Percentiles rank a stretch among this genome's conserved stretches.
phyloP scores from a whole-genome alignment of 2,888 invertebrate genomes.

The Amitus sp. region DNA sequence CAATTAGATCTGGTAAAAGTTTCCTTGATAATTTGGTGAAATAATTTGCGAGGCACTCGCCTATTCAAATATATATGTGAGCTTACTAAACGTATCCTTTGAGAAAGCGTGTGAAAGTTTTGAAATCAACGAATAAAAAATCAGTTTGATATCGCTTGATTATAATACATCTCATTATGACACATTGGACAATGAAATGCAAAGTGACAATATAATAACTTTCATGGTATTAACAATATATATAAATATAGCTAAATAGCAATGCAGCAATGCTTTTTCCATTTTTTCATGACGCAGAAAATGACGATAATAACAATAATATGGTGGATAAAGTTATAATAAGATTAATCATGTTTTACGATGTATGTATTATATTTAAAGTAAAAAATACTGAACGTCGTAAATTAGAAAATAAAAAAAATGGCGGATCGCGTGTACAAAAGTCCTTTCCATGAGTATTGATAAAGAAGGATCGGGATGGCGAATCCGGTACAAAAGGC shows the following conservation, averaged over 20 bases:
- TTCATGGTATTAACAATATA: constrained; percentile 42
- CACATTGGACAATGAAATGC: constrained; percentile 17
- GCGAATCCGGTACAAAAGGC: neutral
- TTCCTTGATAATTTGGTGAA: no score
- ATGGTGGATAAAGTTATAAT: constrained; percentile 10
- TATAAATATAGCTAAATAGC: constrained; percentile 24
- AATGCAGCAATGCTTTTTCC: neutral
- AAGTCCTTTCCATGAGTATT: constrained; percentile 5
- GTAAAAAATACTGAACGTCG: constrained; percentile 58
- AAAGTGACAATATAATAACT: constrained; percentile 39
- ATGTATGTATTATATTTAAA: constrained; percentile 31
- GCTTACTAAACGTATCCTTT: no score
- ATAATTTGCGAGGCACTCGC: no score
- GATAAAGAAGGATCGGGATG: neutral
- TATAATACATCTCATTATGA: neutral
- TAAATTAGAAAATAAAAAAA: constrained; percentile 56
- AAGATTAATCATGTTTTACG: constrained; percentile 33
- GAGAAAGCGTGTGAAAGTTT: no score
- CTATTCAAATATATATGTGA: no score
- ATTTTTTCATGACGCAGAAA: neutral
- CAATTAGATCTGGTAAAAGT: no score
- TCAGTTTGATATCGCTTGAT: neutral
- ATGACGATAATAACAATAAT: constrained; percentile 7
- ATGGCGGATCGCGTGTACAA: constrained; percentile 14
- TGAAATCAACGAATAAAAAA: neutral